A percentile compares a stretch with the other conserved stretches of the same genome.
Evolutionary conservation across 2,888 invertebrate genomes (phyloP).

Genomic region (Nomada flava): DNA sequence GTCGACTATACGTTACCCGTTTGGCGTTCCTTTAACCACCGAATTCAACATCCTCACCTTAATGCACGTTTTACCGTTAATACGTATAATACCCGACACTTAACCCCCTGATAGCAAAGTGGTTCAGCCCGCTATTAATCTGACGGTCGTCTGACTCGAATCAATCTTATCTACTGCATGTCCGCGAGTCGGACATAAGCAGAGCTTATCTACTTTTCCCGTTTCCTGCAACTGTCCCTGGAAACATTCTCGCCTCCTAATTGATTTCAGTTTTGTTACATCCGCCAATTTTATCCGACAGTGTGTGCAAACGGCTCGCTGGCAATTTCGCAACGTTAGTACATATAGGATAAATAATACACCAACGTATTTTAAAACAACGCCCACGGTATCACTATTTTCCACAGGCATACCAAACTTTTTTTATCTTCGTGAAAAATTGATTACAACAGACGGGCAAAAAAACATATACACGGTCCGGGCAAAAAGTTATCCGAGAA

Average conservation of each 20-base stretch:
- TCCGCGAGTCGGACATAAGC: constrained; percentile 37
- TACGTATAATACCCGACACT: constrained; percentile 31
- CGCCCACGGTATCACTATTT: too few species aligned
- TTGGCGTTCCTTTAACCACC: constrained; percentile 16
- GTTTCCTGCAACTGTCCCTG: constrained; percentile 7
- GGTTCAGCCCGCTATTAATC: constrained; percentile 46
- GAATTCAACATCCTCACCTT: constrained; percentile 25
- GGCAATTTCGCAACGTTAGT: not conserved
- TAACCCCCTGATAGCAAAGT: constrained; percentile 25
- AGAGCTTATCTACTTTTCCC: constrained; percentile 44
- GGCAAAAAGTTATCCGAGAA: not conserved
- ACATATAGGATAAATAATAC: not conserved
- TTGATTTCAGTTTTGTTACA: constrained; percentile 40
- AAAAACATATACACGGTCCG: not conserved
- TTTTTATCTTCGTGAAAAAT: not conserved
- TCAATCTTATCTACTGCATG: constrained; percentile 50
- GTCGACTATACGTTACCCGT: not conserved
- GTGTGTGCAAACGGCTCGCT: not conserved
- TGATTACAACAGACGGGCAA: not conserved
- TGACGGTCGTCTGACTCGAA: constrained; percentile 41
- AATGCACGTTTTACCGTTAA: constrained; percentile 30
- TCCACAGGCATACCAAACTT: too few species aligned
- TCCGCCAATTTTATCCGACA: not conserved
- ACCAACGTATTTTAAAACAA: too few species aligned
- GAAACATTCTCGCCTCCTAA: constrained; percentile 12